Evolutionary conservation across 2,797 vertebrate genomes (phyloP), one percentile per base, ranked within the genome.

Genomic region (Pantherophis vulpinus): DNA sequence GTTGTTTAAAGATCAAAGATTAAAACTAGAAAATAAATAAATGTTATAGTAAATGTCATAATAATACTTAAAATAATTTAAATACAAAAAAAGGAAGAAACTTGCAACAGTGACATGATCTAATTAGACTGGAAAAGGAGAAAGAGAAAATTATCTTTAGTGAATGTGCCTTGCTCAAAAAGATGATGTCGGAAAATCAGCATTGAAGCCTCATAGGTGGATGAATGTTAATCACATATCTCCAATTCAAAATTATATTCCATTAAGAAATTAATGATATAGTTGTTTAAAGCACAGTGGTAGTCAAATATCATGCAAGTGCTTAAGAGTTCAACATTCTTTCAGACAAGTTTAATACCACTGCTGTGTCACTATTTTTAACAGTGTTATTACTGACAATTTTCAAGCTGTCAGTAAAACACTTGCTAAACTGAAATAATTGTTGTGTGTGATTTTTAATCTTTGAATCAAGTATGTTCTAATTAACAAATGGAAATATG

Each of bases 381-480:
- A 58, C 47, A 74, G 42, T 94, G 60, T 93, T 18, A 63, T 90
- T 92, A 86, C 29, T 93, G 37, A 60, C 59, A 74, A 93, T 90
- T 94, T 93, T 92, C 54, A 91, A 88, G 54, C 91, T 93, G 27
- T 90, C 93, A 88, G 86, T 93, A 91, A 92, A 74, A 89, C 0
- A 90, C 60, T 79, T 94, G 54, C 56, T 92, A 37, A 94, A 91
- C 10, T 59, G 61, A 94, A 95, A 93, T 1, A 25, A 87, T 29
- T 90, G 7, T 6, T 47, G 29, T 66, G 2, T 3, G 54, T 47
- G 90, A 91, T 88, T 93, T 90, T 5, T 10, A 83, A 92, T 79
- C 4, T 86, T 92, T 94, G 86, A 88, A 16, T 93, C 42, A 93
- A 94, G 25, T 18, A 95, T 87, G 25, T 58, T 1, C 58, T 94